Conservation (phyloP, 2,797 vertebrate genomes). For the Fratercula arctica region DNA sequence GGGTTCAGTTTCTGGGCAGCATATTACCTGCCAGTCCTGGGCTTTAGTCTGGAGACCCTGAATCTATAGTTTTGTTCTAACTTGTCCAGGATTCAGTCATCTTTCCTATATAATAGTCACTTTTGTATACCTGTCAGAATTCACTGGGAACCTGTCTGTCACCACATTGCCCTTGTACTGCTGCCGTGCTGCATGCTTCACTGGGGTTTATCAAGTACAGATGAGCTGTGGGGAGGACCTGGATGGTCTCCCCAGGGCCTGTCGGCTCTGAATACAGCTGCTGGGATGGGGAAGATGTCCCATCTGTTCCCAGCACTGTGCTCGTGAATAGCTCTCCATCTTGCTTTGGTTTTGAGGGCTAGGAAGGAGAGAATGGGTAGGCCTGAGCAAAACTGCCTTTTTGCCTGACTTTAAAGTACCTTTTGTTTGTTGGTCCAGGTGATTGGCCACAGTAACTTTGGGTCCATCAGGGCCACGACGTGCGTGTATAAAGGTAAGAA, state of each 20-base stretch:
- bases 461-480: constrained; percentile 95
- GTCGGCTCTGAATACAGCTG: neutral
- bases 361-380: neutral
- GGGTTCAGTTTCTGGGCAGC: neutral
- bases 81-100: neutral
- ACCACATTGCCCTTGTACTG: neutral
- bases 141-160: neutral
- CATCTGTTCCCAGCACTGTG: neutral
- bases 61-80: neutral
- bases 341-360: neutral
- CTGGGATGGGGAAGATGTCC: neutral
- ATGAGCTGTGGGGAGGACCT: neutral
- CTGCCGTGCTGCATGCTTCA: neutral
- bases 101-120: neutral
- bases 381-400: neutral
- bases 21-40: neutral
- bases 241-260: neutral
- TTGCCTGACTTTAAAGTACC: neutral
- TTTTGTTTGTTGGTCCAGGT: constrained; percentile 77
- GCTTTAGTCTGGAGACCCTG: neutral
- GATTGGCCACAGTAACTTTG: constrained; percentile 98
- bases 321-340: neutral
- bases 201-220: neutral
- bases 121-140: neutral
- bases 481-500: constrained; percentile 94